Evolutionary conservation across 2,797 vertebrate genomes (phyloP).

Genomic region (Aplochiton taeniatus): DNA sequence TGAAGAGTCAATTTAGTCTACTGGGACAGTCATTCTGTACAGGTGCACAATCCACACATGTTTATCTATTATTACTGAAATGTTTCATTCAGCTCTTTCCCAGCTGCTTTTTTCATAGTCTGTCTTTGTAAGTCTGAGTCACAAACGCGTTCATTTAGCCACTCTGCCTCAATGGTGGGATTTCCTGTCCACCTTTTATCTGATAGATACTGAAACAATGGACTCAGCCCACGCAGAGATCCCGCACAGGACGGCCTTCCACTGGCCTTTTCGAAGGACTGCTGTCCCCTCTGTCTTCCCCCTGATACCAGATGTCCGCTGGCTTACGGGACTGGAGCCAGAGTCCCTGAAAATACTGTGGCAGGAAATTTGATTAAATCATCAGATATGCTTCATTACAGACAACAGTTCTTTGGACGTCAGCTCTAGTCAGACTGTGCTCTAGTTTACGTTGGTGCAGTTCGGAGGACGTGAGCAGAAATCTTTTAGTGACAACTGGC

Average conservation of each 20-base stretch:
- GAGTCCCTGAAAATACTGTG: constrained; percentile 23
- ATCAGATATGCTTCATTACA: constrained; percentile 8
- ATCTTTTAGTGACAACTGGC: constrained; percentile 19
- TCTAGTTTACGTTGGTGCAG: constrained; percentile 8
- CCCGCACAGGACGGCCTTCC: constrained; percentile 25
- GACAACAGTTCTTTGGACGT: constrained; percentile 10
- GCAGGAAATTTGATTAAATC: constrained; percentile 35
- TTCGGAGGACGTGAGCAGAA: constrained; percentile 19
- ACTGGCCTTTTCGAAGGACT: constrained; percentile 11
- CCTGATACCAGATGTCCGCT: constrained; percentile 65
- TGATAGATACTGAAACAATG: constrained; percentile 75
- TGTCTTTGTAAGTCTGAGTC: constrained; percentile 36
- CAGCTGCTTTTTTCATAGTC: constrained; percentile 1
- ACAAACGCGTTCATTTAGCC: constrained; percentile 41
- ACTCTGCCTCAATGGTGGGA: constrained; percentile 70
- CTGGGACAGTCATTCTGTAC: no score
- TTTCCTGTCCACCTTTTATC: constrained; percentile 78
- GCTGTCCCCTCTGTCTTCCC: constrained; percentile 44
- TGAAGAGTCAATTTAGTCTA: no score
- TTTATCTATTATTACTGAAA: constrained; percentile 15
- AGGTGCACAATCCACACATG: no score
- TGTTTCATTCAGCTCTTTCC: constrained; percentile 26
- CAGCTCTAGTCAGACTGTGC: constrained; percentile 13
- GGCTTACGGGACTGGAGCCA: constrained; percentile 45
- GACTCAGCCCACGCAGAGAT: constrained; percentile 50